Conservation (phyloP, 1,140 invertebrate species). For the Coboldia fuscipes region DNA sequence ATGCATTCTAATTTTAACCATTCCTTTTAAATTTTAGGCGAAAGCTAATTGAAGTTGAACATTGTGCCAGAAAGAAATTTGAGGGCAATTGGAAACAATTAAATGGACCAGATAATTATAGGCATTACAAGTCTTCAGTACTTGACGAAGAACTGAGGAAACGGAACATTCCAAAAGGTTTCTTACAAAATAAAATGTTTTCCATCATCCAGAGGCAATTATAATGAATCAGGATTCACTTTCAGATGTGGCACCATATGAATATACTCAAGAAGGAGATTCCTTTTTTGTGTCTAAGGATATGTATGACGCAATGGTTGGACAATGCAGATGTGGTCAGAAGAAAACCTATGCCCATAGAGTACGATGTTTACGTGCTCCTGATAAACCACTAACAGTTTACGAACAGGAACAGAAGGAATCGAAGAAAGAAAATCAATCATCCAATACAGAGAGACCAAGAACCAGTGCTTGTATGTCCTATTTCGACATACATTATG, state of each 20-base stretch:
- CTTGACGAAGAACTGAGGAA: not conserved
- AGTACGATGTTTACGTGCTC: constrained; percentile 14
- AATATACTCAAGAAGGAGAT: constrained; percentile 11
- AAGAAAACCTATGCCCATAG: constrained; percentile 9
- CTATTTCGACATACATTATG: not conserved
- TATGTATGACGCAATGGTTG: constrained; percentile 11
- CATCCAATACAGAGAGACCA: not conserved
- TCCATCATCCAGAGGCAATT: no score
- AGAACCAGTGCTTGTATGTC: not conserved
- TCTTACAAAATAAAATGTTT: no score
- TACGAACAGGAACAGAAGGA: constrained; percentile 10
- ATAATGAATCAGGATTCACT: no score
- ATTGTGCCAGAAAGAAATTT: constrained; percentile 12
- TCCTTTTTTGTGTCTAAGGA: constrained; percentile 13
- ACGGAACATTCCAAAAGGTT: no score
- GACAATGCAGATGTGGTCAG: constrained; percentile 15
- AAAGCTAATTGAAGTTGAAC: constrained; percentile 13
- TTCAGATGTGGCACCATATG: constrained; percentile 9
- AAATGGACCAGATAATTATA: constrained; percentile 8
- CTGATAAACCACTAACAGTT: no score
- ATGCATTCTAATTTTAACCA: not conserved
- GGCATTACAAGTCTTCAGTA: constrained; percentile 7
- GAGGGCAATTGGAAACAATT: constrained; percentile 10
- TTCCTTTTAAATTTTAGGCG: constrained; percentile 7
- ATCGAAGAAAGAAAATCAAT: not conserved